A percentile compares a stretch with the other conserved stretches of the same genome.
Evolutionary conservation across 2,888 invertebrate species (phyloP).

Genomic region (Cactoblastis cactorum): DNA sequence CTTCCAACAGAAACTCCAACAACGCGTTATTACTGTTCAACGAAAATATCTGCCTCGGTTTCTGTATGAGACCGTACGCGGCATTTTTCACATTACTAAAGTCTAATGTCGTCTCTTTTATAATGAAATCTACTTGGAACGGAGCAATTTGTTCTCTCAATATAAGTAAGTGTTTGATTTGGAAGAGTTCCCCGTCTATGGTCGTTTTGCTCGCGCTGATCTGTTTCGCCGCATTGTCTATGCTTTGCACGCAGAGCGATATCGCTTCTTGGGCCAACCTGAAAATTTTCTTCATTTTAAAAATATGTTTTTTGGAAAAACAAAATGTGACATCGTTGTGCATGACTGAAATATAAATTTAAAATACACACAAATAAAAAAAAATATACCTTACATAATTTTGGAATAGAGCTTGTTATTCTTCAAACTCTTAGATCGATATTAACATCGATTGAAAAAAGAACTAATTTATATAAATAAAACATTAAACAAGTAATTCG

Average conservation of each 20-base stretch:
- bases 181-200: constrained; percentile 98
- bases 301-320: too few species aligned
- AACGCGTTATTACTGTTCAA: constrained; percentile 93
- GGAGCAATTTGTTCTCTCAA: constrained; percentile 98
- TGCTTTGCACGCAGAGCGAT: constrained; percentile 93
- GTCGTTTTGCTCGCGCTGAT: constrained; percentile 87
- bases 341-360: too few species aligned
- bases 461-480: too few species aligned
- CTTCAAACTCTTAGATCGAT: too few species aligned
- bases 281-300: too few species aligned
- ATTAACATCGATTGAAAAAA: too few species aligned
- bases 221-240: constrained; percentile 88
- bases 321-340: too few species aligned
- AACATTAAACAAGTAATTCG: too few species aligned
- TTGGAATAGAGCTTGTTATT: too few species aligned
- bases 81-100: constrained; percentile 95
- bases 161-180: constrained; percentile 98
- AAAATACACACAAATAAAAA: too few species aligned
- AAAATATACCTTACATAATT: too few species aligned
- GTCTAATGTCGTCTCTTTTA: constrained; percentile 95
- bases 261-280: constrained; percentile 95
- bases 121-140: constrained; percentile 95
- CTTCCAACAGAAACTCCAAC: constrained; percentile 94
- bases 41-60: constrained; percentile 91
- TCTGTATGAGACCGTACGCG: constrained; percentile 86